These are phyloP conservation scores for Heteractis magnifica DNA, from an alignment of 92 coral and sea anemone species.

Conservation along the genomic window DNA sequence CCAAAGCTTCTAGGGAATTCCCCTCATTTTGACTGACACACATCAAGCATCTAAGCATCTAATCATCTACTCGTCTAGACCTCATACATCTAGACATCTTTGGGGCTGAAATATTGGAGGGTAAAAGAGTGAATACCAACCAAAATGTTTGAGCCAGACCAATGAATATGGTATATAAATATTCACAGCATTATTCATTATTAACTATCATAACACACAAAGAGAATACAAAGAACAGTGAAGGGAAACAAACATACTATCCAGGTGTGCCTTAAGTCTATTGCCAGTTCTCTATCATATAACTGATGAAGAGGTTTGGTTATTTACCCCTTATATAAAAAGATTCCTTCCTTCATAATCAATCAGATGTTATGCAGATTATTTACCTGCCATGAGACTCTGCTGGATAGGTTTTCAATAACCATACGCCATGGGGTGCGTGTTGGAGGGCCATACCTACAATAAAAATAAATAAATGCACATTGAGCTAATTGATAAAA, in stretches of 20 bases:
- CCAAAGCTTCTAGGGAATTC: slow-evolving; percentile 2
- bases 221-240: background rate
- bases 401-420: slow-evolving; percentile 87
- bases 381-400: slow-evolving; percentile 99
- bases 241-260: background rate
- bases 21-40: slow-evolving; percentile 19
- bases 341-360: background rate
- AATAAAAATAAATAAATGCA: background rate
- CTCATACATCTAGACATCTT: slow-evolving; percentile 43
- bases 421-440: slow-evolving; percentile 97
- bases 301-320: too few relatives aligned
- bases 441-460: slow-evolving; percentile 90
- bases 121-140: slow-evolving; percentile 58
- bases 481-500: background rate
- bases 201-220: background rate
- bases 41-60: slow-evolving; percentile 54
- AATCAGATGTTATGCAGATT: background rate
- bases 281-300: too few relatives aligned
- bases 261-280: background rate
- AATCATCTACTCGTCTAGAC: slow-evolving; percentile 47
- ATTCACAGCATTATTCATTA: background rate
- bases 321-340: background rate
- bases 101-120: slow-evolving; percentile 60
- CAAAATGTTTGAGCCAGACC: background rate
- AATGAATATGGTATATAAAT: background rate